Conservation (phyloP, 2,797 vertebrate species). For the Phataginus tetradactyla region DNA sequence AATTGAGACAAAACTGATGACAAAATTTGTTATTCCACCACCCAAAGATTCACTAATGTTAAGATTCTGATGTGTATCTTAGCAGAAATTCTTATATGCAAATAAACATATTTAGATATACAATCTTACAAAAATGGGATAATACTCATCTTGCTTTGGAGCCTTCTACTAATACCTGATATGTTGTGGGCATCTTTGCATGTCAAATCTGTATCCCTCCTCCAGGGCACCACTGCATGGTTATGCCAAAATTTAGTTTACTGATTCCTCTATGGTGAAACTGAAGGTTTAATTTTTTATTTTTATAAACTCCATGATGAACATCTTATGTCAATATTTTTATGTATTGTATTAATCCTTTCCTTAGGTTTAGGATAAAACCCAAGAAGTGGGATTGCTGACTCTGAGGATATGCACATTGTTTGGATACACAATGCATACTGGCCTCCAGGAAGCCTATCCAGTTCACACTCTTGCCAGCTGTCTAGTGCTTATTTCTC, state of each 20-base stretch:
- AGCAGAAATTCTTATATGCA: neutral
- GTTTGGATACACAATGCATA: neutral
- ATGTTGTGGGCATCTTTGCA: neutral
- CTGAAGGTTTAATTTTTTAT: neutral
- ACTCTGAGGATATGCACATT: neutral
- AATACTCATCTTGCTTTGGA: neutral
- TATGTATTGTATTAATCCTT: neutral
- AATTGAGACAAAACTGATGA: neutral
- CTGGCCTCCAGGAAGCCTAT: neutral
- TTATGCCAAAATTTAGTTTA: neutral
- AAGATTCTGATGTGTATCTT: neutral
- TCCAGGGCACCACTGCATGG: neutral
- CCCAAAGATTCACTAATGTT: neutral
- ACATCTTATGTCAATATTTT: neutral
- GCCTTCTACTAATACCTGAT: neutral
- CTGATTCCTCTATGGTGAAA: neutral
- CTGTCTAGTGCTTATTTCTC: neutral
- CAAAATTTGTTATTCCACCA: neutral
- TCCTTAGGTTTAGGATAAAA: conserved; percentile 7
- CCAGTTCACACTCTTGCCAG: neutral
- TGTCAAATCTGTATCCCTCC: neutral
- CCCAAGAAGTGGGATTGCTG: neutral
- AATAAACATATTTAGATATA: neutral
- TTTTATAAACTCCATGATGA: neutral
- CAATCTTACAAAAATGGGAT: neutral